Base-by-base conservation (phyloP, 92 coral and sea anemone genomes). In the Porites lobata region DNA sequence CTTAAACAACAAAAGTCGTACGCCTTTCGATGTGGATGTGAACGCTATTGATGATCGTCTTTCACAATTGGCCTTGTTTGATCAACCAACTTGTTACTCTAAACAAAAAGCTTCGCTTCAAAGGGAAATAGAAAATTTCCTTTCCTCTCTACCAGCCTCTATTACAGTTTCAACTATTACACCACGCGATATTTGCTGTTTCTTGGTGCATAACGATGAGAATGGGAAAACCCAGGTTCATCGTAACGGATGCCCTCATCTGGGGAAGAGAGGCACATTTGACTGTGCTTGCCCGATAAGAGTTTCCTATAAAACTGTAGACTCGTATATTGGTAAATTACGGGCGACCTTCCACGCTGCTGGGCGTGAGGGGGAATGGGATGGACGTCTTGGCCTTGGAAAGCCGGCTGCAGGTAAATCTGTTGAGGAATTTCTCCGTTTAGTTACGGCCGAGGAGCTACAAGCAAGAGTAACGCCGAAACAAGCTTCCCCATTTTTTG, bases 171-270 rank as follows among this genome's bases (percentile, higher is more conserved):
- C 89, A 8, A 66, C 71, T 21, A 9, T 20, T 7, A 85, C 83
- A 11, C 58, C 58, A 53, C 58, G 8, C 4, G 58, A 53, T 53
- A 8, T 69, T 75, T 82, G 75, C 21, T 50, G 26, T 54, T 69
- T 85, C 29, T 76, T 71, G 58, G 58, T 53, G 58, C 12, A 53
- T 84, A 76, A 76, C 4, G 89, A 85, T 32, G 29, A 77, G 19
- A 65, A 56, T 0, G 89, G 89, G 3, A 76, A 85, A 63, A 85
- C 86, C 6, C 72, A 76, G 68, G 85, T 85, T 24, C 89, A 85
- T 75, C 83, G 50, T 6, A 54, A 38, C 22, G 43, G 74, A 18
- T 85, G 75, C 22, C 65, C 2, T 1, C 18, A 77, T 43, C 43
- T 72, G 4, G 82, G 6, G 66, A 69, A 10, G 87, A 79, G 4